Percentiles rank a stretch among this genome's conserved stretches.
Conservation (phyloP, 2,113 vertebrate genomes). For the Rhinolophus sinicus region DNA sequence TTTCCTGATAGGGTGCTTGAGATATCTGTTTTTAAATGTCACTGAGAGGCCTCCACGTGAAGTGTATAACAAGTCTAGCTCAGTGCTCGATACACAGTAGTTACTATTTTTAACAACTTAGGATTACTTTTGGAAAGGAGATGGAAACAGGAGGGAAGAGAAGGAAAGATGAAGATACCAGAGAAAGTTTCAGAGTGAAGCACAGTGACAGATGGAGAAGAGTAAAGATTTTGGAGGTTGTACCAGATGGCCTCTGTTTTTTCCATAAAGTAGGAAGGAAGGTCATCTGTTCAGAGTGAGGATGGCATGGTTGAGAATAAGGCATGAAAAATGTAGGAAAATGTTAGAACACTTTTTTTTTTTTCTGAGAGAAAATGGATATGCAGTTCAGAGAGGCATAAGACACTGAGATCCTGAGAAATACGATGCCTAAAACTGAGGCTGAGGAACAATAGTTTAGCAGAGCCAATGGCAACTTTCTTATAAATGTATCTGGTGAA, state of each 20-base stretch:
- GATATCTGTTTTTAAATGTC: neutral
- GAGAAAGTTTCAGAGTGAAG: conserved; percentile 66
- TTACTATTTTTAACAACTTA: conserved; percentile 44
- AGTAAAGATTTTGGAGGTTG: conserved; percentile 70
- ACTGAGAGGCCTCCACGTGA: neutral
- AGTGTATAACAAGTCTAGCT: neutral
- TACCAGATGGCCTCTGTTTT: conserved; percentile 75
- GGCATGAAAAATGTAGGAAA: conserved; percentile 47
- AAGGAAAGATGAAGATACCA: conserved; percentile 62
- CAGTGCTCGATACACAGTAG: neutral
- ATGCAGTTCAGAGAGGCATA: conserved; percentile 27
- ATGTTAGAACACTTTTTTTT: conserved; percentile 37
- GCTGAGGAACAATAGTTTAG: neutral
- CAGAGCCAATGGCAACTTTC: neutral
- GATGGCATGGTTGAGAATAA: conserved; percentile 41
- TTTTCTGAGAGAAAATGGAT: conserved; percentile 3
- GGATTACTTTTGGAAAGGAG: conserved; percentile 60
- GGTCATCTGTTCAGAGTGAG: conserved; percentile 75
- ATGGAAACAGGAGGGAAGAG: conserved; percentile 59
- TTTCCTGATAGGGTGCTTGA: neutral
- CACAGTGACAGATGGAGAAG: conserved; percentile 67
- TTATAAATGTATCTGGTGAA: neutral
- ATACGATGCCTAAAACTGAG: neutral
- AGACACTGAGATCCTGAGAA: neutral
- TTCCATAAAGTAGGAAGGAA: conserved; percentile 68